Conservation (phyloP, 2,888 invertebrate species). For the Lycia hirtaria region DNA sequence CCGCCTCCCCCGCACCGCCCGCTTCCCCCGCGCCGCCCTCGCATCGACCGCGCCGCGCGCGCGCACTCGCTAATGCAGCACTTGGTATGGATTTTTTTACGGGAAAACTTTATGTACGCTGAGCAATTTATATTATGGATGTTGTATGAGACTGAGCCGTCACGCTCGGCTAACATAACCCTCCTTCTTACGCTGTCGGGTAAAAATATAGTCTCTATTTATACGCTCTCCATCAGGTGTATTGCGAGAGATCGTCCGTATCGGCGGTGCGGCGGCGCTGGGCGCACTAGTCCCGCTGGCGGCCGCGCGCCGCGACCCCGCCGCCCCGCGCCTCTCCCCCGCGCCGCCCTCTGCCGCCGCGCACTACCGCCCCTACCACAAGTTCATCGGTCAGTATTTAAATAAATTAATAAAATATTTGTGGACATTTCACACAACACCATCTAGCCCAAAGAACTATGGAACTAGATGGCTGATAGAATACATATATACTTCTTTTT, state of each 20-base stretch:
- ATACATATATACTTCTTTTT: too few species aligned
- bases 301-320: constrained; percentile 86
- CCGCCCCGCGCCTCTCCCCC: constrained; percentile 82
- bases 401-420: too few species aligned
- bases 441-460: too few species aligned
- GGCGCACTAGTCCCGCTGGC: constrained; percentile 93
- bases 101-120: too few species aligned
- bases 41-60: neutral
- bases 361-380: constrained; percentile 94
- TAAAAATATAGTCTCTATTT: neutral
- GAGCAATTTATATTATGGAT: too few species aligned
- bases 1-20: constrained; percentile 25
- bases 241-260: constrained; percentile 91
- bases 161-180: too few species aligned
- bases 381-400: constrained; percentile 92
- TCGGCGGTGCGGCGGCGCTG: constrained; percentile 92
- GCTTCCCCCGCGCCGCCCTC: neutral
- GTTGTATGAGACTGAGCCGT: too few species aligned
- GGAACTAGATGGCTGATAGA: too few species aligned
- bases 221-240: constrained; percentile 72
- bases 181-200: too few species aligned
- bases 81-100: too few species aligned
- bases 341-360: constrained; percentile 89
- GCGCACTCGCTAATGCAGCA: constrained; percentile 28
- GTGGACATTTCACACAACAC: too few species aligned